Percentiles rank a stretch among this genome's conserved stretches.
phyloP scores from a whole-genome alignment of 1,140 invertebrate species.

The Tetranychus urticae region DNA sequence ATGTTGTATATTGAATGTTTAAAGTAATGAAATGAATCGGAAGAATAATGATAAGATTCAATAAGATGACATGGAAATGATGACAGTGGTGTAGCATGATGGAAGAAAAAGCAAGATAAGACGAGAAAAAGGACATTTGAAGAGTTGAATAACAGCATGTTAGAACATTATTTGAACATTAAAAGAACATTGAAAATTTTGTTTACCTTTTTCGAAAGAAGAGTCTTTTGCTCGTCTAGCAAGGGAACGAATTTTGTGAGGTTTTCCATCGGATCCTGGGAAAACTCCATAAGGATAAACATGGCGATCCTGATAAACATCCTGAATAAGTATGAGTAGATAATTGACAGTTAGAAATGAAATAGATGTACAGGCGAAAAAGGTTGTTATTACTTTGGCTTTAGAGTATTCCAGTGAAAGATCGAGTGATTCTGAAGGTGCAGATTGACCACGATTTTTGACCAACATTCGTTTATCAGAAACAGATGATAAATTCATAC shows the following conservation, averaged over 20 bases:
- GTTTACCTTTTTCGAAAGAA: constrained; percentile 3
- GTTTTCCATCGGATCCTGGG: neutral
- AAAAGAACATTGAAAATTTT: no score
- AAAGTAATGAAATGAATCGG: neutral
- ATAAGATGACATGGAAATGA: neutral
- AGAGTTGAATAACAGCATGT: no score
- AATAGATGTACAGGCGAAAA: no score
- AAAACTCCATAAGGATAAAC: neutral
- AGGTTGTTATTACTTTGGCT: constrained; percentile 19
- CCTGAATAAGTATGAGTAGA: neutral
- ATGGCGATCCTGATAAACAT: neutral
- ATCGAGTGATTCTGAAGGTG: constrained; percentile 34
- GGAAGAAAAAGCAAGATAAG: no score
- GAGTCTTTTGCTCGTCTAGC: neutral
- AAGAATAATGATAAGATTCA: neutral
- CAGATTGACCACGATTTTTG: constrained; percentile 15
- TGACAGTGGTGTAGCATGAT: no score
- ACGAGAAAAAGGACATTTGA: no score
- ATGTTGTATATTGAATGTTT: neutral
- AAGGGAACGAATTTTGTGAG: neutral
- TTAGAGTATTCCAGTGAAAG: constrained; percentile 37
- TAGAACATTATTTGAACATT: no score
- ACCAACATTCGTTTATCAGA: neutral
- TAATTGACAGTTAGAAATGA: neutral
- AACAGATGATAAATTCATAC: constrained; percentile 34